Evolutionary conservation across 2,797 vertebrate genomes (phyloP).

Genomic region (Betta splendens): DNA sequence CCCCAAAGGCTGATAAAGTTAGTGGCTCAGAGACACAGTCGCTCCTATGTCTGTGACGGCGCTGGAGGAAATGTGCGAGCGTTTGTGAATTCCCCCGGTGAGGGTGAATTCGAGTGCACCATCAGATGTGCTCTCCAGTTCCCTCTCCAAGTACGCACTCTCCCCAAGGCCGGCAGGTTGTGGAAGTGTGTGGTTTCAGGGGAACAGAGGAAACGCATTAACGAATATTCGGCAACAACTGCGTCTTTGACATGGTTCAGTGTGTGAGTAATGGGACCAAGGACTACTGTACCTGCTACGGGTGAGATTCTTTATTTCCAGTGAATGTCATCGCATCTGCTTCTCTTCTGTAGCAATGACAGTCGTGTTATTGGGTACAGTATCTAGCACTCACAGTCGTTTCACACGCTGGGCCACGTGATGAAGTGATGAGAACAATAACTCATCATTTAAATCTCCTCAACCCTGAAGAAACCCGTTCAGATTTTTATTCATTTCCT

Average conservation of each 20-base stretch:
- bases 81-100: slow-evolving; percentile 51
- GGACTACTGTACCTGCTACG: too few relatives aligned
- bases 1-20: slow-evolving; percentile 24
- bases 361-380: neutral
- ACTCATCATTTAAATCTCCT: too few relatives aligned
- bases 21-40: slow-evolving; percentile 6
- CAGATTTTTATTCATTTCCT: too few relatives aligned
- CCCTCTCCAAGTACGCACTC: slow-evolving; percentile 32
- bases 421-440: too few relatives aligned
- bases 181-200: slow-evolving; percentile 2
- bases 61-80: slow-evolving; percentile 47
- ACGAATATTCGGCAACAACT: slow-evolving; percentile 31
- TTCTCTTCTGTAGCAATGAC: neutral
- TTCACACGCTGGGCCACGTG: too few relatives aligned
- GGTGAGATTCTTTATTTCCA: too few relatives aligned
- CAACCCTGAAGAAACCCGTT: too few relatives aligned
- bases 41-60: slow-evolving; percentile 5
- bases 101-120: slow-evolving; percentile 52
- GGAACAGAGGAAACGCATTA: too few relatives aligned
- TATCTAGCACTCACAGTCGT: neutral
- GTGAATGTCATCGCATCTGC: slow-evolving; percentile 12
- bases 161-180: neutral
- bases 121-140: slow-evolving; percentile 39
- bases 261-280: neutral
- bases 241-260: slow-evolving; percentile 33